These are phyloP conservation scores for Gymnocephalus cernua DNA, from an alignment of 2,113 vertebrate species.

Conservation along the genomic window DNA sequence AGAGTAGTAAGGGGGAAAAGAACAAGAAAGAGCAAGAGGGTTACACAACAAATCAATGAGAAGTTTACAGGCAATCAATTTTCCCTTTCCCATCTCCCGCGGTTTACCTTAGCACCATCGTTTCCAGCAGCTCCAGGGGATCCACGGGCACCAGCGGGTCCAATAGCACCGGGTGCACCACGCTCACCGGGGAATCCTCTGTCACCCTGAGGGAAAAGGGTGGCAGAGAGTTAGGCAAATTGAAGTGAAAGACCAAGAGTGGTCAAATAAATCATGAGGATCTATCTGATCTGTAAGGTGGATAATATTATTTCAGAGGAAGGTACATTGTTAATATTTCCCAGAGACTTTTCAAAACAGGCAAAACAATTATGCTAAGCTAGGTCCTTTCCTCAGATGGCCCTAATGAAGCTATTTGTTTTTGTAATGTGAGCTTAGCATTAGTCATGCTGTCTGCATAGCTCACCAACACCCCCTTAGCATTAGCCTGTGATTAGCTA, in stretches of 20 bases:
- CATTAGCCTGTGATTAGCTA: constrained; percentile 2
- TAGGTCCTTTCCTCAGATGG: background rate
- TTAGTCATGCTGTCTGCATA: background rate
- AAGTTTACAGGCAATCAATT: background rate
- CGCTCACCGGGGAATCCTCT: constrained; percentile 98
- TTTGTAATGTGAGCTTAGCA: background rate
- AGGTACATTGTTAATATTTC: background rate
- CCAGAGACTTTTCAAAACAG: background rate
- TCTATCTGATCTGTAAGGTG: background rate
- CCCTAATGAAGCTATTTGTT: background rate
- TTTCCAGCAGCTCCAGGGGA: constrained; percentile 93
- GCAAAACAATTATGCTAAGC: no score
- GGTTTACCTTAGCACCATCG: constrained; percentile 96
- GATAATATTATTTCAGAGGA: background rate
- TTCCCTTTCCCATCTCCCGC: background rate
- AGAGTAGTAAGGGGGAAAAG: background rate
- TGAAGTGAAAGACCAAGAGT: background rate
- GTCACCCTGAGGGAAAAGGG: constrained; percentile 87
- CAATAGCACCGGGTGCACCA: constrained; percentile 89
- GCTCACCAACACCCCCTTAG: background rate
- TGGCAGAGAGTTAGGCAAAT: background rate
- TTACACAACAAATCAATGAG: background rate
- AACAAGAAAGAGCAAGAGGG: background rate
- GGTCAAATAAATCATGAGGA: background rate
- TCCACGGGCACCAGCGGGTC: constrained; percentile 92